Base-by-base conservation (phyloP, 1,140 invertebrate genomes). In the Eupeodes corollae region DNA sequence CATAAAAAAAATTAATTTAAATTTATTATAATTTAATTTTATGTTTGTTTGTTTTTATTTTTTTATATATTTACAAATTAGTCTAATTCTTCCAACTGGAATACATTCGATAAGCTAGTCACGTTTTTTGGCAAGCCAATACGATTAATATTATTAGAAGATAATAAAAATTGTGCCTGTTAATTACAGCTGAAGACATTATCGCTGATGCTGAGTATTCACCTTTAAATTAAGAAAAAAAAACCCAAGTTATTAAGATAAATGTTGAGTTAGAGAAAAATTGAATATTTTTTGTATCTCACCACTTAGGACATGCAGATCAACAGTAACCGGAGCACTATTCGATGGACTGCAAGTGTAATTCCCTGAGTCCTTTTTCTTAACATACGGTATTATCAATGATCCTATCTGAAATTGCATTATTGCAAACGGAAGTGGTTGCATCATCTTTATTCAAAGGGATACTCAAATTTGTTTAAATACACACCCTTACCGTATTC, bases 351-450 rank as follows among this genome's bases (percentile, higher is more conserved):
- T 60, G 52, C 66, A 68, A 44, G 65, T 64, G 52, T 66, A 68
- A 48, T 67, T 68, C 19, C 65, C 65, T 31, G 65, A 66, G 42
- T 68, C 65, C 51, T 59, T 59, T 48, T 68, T 68, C 14, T 57
- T 62, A 48, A 68, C 63, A 57, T 82, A 79, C 61, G 82, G 82
- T 61, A 92, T 89, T 49, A 80, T 74, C 50, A 88, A 68, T 46
- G 63, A 67, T 39, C 63, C 66, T 54, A 69, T 65, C 63, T 69
- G 52, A 49, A 56, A 56, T 54, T 48, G 12, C 19, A 34, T 30
- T 6, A 46, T 46, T 42, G 12, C 14, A 3, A 5, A 33, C n/a
- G 10, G n/a, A 35, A 37, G 11, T 37, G 10, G 35, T 3, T 5
- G 10, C n/a, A n/a, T 5, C 3, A 37, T 37, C 13, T 5, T 16